Base-by-base conservation (phyloP, 2,888 invertebrate species). In the Xylota segnis region DNA sequence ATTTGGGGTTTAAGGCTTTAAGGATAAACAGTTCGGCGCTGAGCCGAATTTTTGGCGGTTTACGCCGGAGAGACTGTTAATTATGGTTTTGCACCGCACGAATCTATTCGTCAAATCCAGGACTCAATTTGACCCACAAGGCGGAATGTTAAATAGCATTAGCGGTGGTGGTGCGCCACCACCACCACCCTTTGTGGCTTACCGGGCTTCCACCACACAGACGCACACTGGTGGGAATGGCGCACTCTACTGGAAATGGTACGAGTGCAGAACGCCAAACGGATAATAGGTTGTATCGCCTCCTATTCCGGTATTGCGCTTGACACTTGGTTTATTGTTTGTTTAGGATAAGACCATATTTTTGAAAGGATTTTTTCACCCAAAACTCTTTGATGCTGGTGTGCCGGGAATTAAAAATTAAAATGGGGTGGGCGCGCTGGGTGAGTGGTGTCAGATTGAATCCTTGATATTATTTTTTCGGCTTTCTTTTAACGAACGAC, bases 281-380 rank as follows among this genome's bases (percentile, higher is more conserved):
- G 54, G 71, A 61, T 84, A 65, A 74, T 79, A 72, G 58, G 58
- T 59, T 18, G 74, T 79, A 75, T 68, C 61, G 66, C 54, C 32
- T 58, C 14, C 37, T 43, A 71, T 50, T 68, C 45, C 27, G 68
- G 71, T 54, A 18, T 66, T 86, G 82, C 82, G 82, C 72, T 77
- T 86, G 86, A 86, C 86, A 86, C 86, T 86, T 86, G 86, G 40
- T 54, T 86, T 70, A 86, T 86, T 86, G 86, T 86, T 86, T 86
- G 72, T 61, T 86, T 72, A 82, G 86, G 86, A 86, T 86, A 72
- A 76, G 86, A 86, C 68, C 76, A 72, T 68, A 86, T 82, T 82
- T 81, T 77, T 86, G 76, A 82, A 82, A 82, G 82, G 86, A 82
- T 82, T 86, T 82, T 76, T 65, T 43, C 71, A 56, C 82, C 86